Conservation (phyloP, 2,797 vertebrate genomes). For the Sarcophilus harrisii region DNA sequence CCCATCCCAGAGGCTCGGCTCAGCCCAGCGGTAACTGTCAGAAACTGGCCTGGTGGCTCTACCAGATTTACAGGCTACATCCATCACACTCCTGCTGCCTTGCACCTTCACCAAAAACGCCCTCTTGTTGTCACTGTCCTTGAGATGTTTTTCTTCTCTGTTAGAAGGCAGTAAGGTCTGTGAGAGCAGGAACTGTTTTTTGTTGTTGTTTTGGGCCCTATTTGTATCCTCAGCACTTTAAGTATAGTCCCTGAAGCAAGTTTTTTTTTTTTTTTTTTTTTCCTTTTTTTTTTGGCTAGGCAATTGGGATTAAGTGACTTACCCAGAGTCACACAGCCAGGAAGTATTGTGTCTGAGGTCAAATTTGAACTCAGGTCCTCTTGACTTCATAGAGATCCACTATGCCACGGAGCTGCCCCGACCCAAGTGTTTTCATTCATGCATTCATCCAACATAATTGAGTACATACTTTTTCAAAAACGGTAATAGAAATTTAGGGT, state of each 20-base stretch:
- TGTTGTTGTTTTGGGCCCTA: not conserved
- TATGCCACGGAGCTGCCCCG: too few species aligned
- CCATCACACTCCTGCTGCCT: not conserved
- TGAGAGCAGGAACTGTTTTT: not conserved
- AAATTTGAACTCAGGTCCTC: too few species aligned
- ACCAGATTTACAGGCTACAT: not conserved
- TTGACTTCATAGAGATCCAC: too few species aligned
- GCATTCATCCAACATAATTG: not conserved
- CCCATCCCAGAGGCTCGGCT: not conserved
- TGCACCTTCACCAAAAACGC: not conserved
- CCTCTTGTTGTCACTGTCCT: not conserved
- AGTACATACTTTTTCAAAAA: not conserved
- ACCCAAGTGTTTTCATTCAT: not conserved
- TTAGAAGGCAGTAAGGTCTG: not conserved
- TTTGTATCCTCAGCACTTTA: not conserved
- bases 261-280: not conserved
- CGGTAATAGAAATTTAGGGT: not conserved
- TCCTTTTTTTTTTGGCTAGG: too few species aligned
- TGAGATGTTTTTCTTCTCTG: not conserved
- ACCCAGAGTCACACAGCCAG: too few species aligned
- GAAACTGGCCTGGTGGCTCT: not conserved
- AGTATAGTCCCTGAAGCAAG: not conserved
- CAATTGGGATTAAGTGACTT: too few species aligned
- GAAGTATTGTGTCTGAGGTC: too few species aligned
- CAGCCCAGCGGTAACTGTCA: fast-evolving